Evolutionary conservation across 2,888 invertebrate species (phyloP).

Genomic region (Dynastes grantii): DNA sequence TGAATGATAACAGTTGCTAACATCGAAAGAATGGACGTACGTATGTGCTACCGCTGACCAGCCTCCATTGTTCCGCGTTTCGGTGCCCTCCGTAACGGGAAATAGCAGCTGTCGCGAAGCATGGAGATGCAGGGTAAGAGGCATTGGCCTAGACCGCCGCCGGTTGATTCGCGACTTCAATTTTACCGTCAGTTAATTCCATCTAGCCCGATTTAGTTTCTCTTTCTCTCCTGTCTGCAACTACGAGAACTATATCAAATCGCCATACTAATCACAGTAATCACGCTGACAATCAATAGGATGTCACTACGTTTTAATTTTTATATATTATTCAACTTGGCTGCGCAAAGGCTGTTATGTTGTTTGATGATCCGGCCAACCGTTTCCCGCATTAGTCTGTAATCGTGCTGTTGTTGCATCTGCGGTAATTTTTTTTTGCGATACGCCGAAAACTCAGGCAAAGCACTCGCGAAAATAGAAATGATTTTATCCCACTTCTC

Average conservation of each 20-base stretch:
- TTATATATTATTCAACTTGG: slow-evolving; percentile 18
- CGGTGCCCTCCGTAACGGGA: slow-evolving; percentile 8
- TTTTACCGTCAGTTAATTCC: slow-evolving; percentile 44
- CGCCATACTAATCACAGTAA: slow-evolving; percentile 13
- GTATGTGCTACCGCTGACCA: neutral
- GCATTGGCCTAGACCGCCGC: slow-evolving; percentile 42
- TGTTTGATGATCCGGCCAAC: neutral
- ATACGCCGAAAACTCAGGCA: too few relatives aligned
- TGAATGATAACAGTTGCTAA: neutral
- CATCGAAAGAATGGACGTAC: neutral
- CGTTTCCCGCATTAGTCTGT: slow-evolving; percentile 34
- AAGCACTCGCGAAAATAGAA: too few relatives aligned
- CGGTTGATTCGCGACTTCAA: slow-evolving; percentile 13
- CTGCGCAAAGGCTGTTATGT: slow-evolving; percentile 8
- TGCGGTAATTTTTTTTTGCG: neutral
- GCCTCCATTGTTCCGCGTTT: neutral
- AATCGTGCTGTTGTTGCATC: neutral
- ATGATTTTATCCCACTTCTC: too few relatives aligned
- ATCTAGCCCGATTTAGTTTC: slow-evolving; percentile 46
- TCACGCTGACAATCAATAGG: slow-evolving; percentile 40
- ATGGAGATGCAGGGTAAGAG: slow-evolving; percentile 22
- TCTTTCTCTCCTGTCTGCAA: neutral
- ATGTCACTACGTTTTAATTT: slow-evolving; percentile 45
- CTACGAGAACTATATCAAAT: slow-evolving; percentile 52
- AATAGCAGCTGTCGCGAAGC: neutral